phyloP scores from a whole-genome alignment of 2,797 vertebrate species.

The Chiloscyllium punctatum region DNA sequence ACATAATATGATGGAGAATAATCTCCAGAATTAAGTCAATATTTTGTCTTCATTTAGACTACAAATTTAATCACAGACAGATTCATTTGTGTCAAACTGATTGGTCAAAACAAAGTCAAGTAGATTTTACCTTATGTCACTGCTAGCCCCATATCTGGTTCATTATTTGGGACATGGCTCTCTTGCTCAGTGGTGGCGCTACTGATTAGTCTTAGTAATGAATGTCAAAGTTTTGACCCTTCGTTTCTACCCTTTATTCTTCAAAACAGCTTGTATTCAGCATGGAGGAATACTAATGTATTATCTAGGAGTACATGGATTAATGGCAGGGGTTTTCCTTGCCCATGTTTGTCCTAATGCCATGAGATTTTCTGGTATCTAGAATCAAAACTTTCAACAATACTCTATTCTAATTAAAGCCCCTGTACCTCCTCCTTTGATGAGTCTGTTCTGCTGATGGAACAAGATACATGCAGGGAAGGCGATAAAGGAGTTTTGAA shows the following conservation, averaged over 20 bases:
- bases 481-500: too few species aligned
- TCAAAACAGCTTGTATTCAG: background rate
- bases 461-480: too few species aligned
- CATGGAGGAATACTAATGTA: background rate
- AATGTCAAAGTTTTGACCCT: background rate
- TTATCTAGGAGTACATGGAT: background rate
- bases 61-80: background rate
- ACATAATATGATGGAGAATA: background rate
- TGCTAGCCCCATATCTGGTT: background rate
- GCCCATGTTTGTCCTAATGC: background rate
- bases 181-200: background rate
- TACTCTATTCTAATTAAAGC: too few species aligned
- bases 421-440: too few species aligned
- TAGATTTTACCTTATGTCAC: background rate
- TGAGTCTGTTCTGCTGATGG: too few species aligned
- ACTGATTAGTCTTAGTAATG: background rate
- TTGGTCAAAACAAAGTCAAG: background rate
- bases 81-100: background rate
- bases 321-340: background rate
- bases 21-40: background rate
- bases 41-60: background rate
- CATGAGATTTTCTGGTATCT: background rate
- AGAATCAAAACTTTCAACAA: too few species aligned
- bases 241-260: background rate
- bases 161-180: background rate